Conservation (phyloP, 2,797 vertebrate species). For the Spheniscus humboldti region DNA sequence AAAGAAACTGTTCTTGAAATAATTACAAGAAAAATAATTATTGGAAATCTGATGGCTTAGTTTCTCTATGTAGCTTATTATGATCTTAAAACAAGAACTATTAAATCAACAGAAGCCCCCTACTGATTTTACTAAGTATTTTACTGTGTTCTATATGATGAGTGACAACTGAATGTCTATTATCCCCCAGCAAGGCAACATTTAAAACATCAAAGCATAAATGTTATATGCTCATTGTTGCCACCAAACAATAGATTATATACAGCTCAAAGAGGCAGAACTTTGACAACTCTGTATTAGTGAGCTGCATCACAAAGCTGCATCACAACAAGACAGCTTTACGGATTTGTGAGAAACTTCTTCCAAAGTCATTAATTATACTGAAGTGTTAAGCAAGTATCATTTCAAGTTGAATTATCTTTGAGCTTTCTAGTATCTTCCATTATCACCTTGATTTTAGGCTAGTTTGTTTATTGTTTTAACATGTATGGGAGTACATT, state of each 20-base stretch:
- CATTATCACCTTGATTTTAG: slow-evolving; percentile 38
- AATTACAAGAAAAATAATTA: slow-evolving; percentile 25
- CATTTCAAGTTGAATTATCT: background rate
- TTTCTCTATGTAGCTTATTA: background rate
- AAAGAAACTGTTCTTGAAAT: background rate
- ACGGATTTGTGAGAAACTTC: background rate
- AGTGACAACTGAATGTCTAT: background rate
- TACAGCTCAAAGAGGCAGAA: background rate
- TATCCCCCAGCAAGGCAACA: background rate
- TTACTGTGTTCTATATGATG: background rate
- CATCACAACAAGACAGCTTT: background rate
- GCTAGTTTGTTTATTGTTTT: background rate
- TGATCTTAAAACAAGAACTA: background rate
- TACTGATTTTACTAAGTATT: background rate
- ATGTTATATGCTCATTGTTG: background rate
- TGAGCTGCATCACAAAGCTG: background rate
- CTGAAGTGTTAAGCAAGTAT: background rate
- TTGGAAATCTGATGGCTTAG: background rate
- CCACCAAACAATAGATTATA: background rate
- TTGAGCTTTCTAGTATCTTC: slow-evolving; percentile 4
- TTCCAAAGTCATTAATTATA: background rate
- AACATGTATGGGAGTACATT: background rate
- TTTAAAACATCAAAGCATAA: slow-evolving; percentile 2
- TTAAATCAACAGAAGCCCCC: background rate
- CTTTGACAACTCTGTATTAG: background rate